Evolutionary conservation across 2,113 vertebrate species (phyloP), one percentile per base, ranked within the genome.

Genomic region (Tenrec ecaudatus): DNA sequence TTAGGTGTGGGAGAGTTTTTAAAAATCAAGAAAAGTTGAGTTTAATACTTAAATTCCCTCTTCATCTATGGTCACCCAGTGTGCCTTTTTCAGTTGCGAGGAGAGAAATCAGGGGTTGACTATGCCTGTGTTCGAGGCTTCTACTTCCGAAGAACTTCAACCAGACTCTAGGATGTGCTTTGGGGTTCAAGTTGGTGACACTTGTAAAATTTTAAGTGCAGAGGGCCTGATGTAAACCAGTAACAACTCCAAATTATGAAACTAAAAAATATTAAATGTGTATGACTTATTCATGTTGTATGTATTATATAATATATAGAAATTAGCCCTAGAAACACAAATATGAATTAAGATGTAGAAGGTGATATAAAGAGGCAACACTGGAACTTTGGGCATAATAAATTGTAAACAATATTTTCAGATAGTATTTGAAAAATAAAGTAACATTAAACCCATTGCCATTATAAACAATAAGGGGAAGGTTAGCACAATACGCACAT

Each of bases 31-130:
- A 16, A 82, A 91, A 71, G 4, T 69, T 43, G 27, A 73, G 9
- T 84, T 83, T 92, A 79, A 64, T 83, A 78, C 68, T 81, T 14
- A 86, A 91, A 71, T 83, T 93, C 15, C 58, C 14, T 60, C 58
- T 60, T 60, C 58, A 11, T 20, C 43, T 2, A 47, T 78, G 73
- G 22, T 85, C 80, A 82, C 73, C 85, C 88, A 36, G 29, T 27
- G 8, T 68, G 27, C 31, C 15, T 27, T 66, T 33, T 33, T 82
- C 27, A 85, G 23, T 5, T n/a, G 25, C 29, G 25, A 58, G 36
- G 66, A 66, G 38, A 86, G 4, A 80, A 19, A 16, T n/a, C 25
- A 38, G 12, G 40, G 38, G 9, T 29, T 58, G 79, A 29, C 12
- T 62, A 14, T 38, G 6, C 19, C n/a, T n/a, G 47, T 38, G 6